Evolutionary conservation across 2,888 invertebrate genomes (phyloP), one percentile per base, ranked within the genome.

Genomic region (Deilephila elpenor): DNA sequence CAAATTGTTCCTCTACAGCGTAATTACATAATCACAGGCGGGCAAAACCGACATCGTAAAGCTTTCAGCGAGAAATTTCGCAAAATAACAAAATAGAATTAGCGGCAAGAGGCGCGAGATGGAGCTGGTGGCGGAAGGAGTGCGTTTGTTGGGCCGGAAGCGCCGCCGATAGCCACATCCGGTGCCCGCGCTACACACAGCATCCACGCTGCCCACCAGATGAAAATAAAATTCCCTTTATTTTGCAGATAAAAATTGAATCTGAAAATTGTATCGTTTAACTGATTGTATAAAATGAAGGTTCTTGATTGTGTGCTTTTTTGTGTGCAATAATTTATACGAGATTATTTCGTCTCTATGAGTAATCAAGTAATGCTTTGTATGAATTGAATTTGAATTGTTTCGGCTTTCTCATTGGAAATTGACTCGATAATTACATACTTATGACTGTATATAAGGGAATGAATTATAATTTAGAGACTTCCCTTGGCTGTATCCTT

Each of bases 121-220:
- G 77, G 79, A 74, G 76, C 76, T 82, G 81, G 82, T 79, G 79
- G 81, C 89, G 89, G 90, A 89, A 82, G 88, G 81, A 83, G 86
- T 80, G 89, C 90, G 89, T 86, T 89, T 83, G 86, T 86, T 84
- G 86, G 83, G 84, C 89, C 89, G 91, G 93, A 90, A 81, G 88
- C 80, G 80, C 44, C 81, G 78, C 79, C 85, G 87, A 86, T 88
- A 82, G 88, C 91, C 91, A 89, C 91, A 90, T 92, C 93, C 92
- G 91, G 81, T 80, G 77, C 77, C 76, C 77, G 70, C 70, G 14
- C 56, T 56, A 53, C 56, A 56, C 56, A 56, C 56, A 56, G 19
- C 56, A n/a, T 56, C 17, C n/a, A 56, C 56, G 19, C 7, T 6
- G 56, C n/a, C 19, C 56, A n/a, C 56, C 56, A 56, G 56, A 56